Conservation (phyloP, 2,113 vertebrate genomes). For the Labrus mixtus region DNA sequence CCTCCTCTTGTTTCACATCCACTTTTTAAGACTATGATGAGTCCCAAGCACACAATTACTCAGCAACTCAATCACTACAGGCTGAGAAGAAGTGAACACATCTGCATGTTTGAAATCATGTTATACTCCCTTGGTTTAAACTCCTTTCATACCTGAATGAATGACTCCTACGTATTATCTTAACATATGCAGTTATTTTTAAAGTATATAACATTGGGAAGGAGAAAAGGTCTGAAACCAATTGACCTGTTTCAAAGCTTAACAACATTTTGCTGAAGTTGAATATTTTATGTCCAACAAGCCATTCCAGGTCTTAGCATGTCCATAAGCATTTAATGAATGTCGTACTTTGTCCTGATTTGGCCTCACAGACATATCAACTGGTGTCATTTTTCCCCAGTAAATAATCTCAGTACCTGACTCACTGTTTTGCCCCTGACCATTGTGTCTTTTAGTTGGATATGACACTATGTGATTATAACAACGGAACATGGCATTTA, state of each 20-base stretch:
- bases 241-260: not conserved
- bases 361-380: not conserved
- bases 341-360: not conserved
- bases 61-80: not conserved
- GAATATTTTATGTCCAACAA: too few species aligned
- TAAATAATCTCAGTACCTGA: not conserved
- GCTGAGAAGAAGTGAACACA: slow-evolving; percentile 12
- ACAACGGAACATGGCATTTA: too few species aligned
- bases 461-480: too few species aligned
- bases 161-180: not conserved
- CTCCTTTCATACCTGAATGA: too few species aligned
- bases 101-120: slow-evolving; percentile 12
- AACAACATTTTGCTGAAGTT: too few species aligned
- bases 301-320: not conserved
- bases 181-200: not conserved
- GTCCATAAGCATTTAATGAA: not conserved
- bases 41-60: not conserved
- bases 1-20: not conserved
- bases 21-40: not conserved
- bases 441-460: too few species aligned
- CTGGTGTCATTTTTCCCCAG: not conserved
- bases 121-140: not conserved
- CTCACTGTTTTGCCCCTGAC: too few species aligned
- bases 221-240: too few species aligned
- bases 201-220: not conserved